Evolutionary conservation across 2,888 invertebrate species (phyloP).

Genomic region (Dromius quadrimaculatus): DNA sequence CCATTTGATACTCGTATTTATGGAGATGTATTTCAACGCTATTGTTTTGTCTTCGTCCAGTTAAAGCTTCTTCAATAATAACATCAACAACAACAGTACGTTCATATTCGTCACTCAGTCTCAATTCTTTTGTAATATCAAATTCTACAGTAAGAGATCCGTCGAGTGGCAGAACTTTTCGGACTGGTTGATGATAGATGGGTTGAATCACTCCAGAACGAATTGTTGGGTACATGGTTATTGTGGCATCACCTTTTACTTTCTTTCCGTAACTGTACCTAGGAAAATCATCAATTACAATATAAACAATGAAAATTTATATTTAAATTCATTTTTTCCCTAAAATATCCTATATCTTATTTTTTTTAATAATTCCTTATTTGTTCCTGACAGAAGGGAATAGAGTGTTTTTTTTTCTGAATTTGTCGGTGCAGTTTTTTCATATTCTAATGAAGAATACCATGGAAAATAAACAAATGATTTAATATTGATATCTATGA

Average conservation of each 20-base stretch:
- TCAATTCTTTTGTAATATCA: slow-evolving; percentile 80
- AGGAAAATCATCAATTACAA: too few species aligned
- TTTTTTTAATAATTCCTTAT: too few species aligned
- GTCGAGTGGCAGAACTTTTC: slow-evolving; percentile 78
- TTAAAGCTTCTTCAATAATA: slow-evolving; percentile 89
- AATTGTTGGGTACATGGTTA: slow-evolving; percentile 87
- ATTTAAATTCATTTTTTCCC: too few species aligned
- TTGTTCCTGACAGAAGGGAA: too few species aligned
- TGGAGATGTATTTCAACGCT: slow-evolving; percentile 81
- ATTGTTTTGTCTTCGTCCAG: slow-evolving; percentile 85
- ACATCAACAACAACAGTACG: slow-evolving; percentile 88
- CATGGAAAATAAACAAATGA: too few species aligned
- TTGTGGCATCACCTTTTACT: slow-evolving; percentile 86
- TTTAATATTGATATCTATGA: too few species aligned
- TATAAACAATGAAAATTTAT: slow-evolving; percentile 35
- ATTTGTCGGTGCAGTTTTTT: too few species aligned
- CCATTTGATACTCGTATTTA: slow-evolving; percentile 81
- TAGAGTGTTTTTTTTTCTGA: too few species aligned
- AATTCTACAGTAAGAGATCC: slow-evolving; percentile 78
- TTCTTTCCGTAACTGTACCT: slow-evolving; percentile 89
- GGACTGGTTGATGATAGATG: slow-evolving; percentile 77
- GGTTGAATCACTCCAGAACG: slow-evolving; percentile 85
- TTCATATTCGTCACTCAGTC: slow-evolving; percentile 83
- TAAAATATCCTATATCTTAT: too few species aligned
- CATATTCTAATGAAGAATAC: too few species aligned